Conservation (phyloP, 2,888 invertebrate genomes). For the Brachypalpus laphriformis region DNA sequence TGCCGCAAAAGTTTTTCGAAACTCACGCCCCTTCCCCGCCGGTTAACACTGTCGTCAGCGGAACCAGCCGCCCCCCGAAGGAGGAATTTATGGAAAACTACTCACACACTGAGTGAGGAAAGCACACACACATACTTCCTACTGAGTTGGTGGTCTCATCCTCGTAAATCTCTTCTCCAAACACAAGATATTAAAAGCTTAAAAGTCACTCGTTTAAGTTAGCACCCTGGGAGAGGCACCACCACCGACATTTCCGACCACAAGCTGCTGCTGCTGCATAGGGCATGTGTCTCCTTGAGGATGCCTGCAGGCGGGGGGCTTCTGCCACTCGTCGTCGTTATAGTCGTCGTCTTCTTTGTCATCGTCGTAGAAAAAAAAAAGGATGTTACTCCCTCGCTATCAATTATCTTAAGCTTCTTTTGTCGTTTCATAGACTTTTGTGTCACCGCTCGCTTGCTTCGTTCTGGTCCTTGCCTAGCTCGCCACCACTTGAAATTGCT, state of each 20-base stretch:
- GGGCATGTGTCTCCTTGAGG: slow-evolving; percentile 48
- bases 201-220: slow-evolving; percentile 70
- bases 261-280: slow-evolving; percentile 46
- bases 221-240: slow-evolving; percentile 11
- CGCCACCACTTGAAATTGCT: slow-evolving; percentile 61
- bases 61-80: background rate
- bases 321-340: slow-evolving; percentile 13
- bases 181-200: slow-evolving; percentile 72
- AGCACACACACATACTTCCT: slow-evolving; percentile 26
- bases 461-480: slow-evolving; percentile 14
- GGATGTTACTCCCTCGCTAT: slow-evolving; percentile 64
- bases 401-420: slow-evolving; percentile 74
- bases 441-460: slow-evolving; percentile 38
- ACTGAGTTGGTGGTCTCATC: slow-evolving; percentile 55
- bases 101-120: slow-evolving; percentile 29
- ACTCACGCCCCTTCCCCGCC: background rate
- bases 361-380: slow-evolving; percentile 6
- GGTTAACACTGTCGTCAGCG: slow-evolving; percentile 9
- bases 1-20: slow-evolving; percentile 49
- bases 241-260: slow-evolving; percentile 52
- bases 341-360: background rate
- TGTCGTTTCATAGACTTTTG: slow-evolving; percentile 69
- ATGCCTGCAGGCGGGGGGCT: slow-evolving; percentile 36
- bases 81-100: slow-evolving; percentile 56
- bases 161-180: slow-evolving; percentile 70